Base-by-base conservation (phyloP, 2,113 vertebrate genomes). In the Pangasianodon hypophthalmus region DNA sequence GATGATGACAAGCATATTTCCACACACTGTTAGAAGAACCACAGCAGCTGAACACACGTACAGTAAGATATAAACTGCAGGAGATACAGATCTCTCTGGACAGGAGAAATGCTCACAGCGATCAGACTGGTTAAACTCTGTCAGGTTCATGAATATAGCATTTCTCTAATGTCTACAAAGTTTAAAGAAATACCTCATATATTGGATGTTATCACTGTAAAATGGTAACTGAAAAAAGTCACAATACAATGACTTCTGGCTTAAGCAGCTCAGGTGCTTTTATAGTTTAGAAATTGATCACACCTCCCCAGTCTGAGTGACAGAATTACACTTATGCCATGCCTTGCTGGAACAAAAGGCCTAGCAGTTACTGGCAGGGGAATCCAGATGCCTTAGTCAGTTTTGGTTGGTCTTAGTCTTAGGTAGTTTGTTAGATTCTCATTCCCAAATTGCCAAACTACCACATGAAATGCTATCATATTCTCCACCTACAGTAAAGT, bases 1-100 rank as follows among this genome's bases (percentile, higher is more conserved):
- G 75, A 81, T 85, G 32, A 90, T 88, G 37, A 92, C 89, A 2
- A 91, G 86, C 41, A 92, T 60, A 77, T 92, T 92, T n/a, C 91
- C 91, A 86, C 86, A 90, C 10, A 91, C 24, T n/a, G 91, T 92
- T n/a, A 92, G 90, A 52, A 97, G 87, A 92, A 96, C 92, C 58
- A 90, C 88, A 52, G 87, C 73, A 4, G 24, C 86, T 90, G 95
- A 80, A 5, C 92, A 89, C 0, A 92, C 67, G 64, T 96, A 95
- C 60, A 94, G 87, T 1, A 91, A 80, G 1, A 64, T 86, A 73
- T 3, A 18, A 11, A 87, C 10, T 85, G 84, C 83, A 56, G 64
- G 2, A 87, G 71, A 87, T 44, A 26, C 50, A 60, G 69, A 87
- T 87, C 52, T 87, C 60, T 62, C 60, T 62, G 60, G 60, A 62